Evolutionary conservation across 2,113 vertebrate genomes (phyloP).

Genomic region (Scomber scombrus): DNA sequence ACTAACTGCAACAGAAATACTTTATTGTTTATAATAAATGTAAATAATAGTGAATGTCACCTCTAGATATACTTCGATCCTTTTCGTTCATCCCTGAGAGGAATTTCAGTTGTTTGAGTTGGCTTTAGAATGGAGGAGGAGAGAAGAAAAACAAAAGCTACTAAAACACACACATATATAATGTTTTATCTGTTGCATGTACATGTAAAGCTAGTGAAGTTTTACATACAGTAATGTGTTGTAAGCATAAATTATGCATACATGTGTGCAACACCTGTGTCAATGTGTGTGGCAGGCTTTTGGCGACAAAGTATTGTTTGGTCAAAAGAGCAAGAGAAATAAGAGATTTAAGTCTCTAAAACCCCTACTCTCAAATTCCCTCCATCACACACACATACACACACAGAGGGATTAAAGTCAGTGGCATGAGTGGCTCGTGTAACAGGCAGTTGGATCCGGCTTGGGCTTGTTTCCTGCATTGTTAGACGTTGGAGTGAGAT

Average conservation of each 20-base stretch:
- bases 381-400: conserved; percentile 33
- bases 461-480: conserved; percentile 63
- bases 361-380: conserved; percentile 6
- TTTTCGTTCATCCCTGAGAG: conserved; percentile 27
- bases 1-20: conserved; percentile 9
- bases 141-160: background rate
- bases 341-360: conserved; percentile 33
- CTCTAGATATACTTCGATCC: background rate
- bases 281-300: background rate
- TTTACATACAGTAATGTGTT: background rate
- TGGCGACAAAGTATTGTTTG: conserved; percentile 22
- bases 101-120: conserved; percentile 32
- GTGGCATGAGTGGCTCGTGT: conserved; percentile 55
- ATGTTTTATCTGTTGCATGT: background rate
- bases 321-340: conserved; percentile 26
- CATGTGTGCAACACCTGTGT: background rate
- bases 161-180: conserved; percentile 28
- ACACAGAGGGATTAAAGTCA: conserved; percentile 35
- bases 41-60: conserved; percentile 12
- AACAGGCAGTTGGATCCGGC: conserved; percentile 61
- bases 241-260: background rate
- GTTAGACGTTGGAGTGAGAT: conserved; percentile 55
- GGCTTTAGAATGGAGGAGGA: too few species aligned
- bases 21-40: conserved; percentile 22
- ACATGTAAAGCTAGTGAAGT: background rate